These are phyloP conservation scores for Sinodicranocentrus sp. DNA, from an alignment of 2,888 invertebrate genomes.

Conservation along the genomic window DNA sequence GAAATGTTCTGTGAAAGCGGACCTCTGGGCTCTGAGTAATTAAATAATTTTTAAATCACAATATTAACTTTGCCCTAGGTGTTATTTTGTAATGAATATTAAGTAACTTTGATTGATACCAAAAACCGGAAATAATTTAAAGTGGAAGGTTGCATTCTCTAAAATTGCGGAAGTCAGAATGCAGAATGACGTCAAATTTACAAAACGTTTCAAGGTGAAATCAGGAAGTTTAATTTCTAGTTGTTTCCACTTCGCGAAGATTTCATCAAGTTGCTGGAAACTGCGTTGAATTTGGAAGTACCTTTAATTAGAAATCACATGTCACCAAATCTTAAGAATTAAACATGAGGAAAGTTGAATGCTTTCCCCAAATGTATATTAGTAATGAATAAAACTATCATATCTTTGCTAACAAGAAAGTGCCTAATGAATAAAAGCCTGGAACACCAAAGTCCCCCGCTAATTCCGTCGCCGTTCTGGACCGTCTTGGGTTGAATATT, in stretches of 20 bases:
- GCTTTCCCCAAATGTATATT: too few relatives aligned
- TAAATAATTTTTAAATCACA: too few relatives aligned
- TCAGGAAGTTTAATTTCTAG: not conserved
- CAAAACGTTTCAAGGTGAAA: not conserved
- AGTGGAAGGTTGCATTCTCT: conserved; percentile 60
- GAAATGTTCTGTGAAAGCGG: too few relatives aligned
- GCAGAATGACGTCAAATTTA: not conserved
- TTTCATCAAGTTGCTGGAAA: conserved; percentile 1
- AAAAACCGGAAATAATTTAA: conserved; percentile 58
- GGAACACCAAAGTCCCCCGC: conserved; percentile 21
- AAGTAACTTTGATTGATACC: conserved; percentile 24
- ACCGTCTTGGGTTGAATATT: conserved; percentile 2
- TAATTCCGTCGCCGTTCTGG: conserved; percentile 26
- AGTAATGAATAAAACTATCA: not conserved
- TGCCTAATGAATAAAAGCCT: conserved; percentile 34
- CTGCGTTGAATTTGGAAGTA: conserved; percentile 22
- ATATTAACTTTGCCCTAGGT: too few relatives aligned
- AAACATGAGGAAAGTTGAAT: too few relatives aligned
- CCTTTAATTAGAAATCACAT: conserved; percentile 7
- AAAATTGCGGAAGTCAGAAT: conserved; percentile 52
- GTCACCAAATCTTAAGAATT: too few relatives aligned
- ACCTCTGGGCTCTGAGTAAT: too few relatives aligned
- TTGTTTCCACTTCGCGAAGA: conserved; percentile 31
- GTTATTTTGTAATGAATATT: not conserved
- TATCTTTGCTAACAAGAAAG: conserved; percentile 21